Evolutionary conservation across 1,140 invertebrate species (phyloP), one percentile per base, ranked within the genome.

Genomic region (Cyphomyrmex costatus): DNA sequence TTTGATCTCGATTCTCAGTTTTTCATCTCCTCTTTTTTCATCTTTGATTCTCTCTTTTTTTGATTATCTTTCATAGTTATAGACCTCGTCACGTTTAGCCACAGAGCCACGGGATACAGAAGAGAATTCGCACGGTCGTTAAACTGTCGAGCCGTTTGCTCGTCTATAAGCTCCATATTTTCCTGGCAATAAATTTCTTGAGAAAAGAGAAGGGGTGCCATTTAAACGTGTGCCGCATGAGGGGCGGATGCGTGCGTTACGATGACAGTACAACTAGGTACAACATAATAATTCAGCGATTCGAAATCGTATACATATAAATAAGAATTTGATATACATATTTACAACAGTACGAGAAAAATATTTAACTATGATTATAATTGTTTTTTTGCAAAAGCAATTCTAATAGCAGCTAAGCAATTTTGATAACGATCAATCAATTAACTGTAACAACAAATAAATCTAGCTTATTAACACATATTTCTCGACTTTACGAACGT

Each of bases 171-270:
- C 79, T 78, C 86, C 63, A 79, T 85, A 87, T 87, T 89, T 89
- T 82, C 74, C 74, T 73, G 80, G 88, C 56, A 83, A 89, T 89
- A 89, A 87, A 89, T 89, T 78, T 76, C 76, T 80, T 58, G 60
- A 85, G 73, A n/a, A 49, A 68, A 68, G 14, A 60, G 53, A 21
- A 12, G 46, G 60, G 73, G 21, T 33, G 33, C 61, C 66, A 79
- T 80, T 86, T 80, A 79, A 85, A 42, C 36, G 76, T 10, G 76
- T 33, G 21, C 16, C 27, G 10, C 14, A 61, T 46, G 16, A 85
- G 27, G 73, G 84, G 33, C 46, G 42, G n/a, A 63, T 82, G 65
- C 24, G 65, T 16, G 46, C 58, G 74, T 85, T 85, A 65, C 21
- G 12, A 36, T 21, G 60, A 77, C 61, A 56, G 80, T 76, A 16